Percentiles rank a stretch among this genome's conserved stretches.
phyloP scores from a whole-genome alignment of 2,797 vertebrate species.

The Chelon auratus region DNA sequence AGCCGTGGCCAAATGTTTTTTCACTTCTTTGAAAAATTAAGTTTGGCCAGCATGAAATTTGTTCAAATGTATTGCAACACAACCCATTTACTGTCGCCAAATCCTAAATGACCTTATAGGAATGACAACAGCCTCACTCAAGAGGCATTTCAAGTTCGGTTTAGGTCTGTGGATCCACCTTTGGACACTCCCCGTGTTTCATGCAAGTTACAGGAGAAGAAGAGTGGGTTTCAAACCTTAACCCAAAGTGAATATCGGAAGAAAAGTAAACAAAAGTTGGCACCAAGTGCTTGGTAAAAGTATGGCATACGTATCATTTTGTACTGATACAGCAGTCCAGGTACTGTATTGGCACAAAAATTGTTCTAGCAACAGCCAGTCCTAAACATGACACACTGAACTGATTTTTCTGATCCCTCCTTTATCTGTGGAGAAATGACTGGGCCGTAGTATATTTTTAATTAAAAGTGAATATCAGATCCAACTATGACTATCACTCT shows the following conservation, averaged over 20 bases:
- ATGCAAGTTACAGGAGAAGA: no score
- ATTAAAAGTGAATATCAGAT: not conserved
- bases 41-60: not conserved
- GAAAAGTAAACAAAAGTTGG: conserved; percentile 19
- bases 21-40: not conserved
- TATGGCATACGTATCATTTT: not conserved
- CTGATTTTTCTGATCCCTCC: not conserved
- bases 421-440: not conserved
- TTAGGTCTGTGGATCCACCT: no score
- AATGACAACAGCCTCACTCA: not conserved
- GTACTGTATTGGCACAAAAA: conserved; percentile 41
- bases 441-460: not conserved
- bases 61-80: not conserved
- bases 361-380: not conserved
- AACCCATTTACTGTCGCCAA: not conserved
- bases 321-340: not conserved
- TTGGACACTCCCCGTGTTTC: no score
- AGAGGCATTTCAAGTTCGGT: not conserved
- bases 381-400: conserved; percentile 2
- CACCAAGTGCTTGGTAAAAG: conserved; percentile 10
- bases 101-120: not conserved
- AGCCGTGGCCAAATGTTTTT: no score
- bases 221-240: not conserved
- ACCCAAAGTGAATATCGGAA: not conserved
- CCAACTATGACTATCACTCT: not conserved